Evolutionary conservation across 2,888 invertebrate genomes (phyloP), one percentile per base, ranked within the genome.

Genomic region (Calameuta pallipes): DNA sequence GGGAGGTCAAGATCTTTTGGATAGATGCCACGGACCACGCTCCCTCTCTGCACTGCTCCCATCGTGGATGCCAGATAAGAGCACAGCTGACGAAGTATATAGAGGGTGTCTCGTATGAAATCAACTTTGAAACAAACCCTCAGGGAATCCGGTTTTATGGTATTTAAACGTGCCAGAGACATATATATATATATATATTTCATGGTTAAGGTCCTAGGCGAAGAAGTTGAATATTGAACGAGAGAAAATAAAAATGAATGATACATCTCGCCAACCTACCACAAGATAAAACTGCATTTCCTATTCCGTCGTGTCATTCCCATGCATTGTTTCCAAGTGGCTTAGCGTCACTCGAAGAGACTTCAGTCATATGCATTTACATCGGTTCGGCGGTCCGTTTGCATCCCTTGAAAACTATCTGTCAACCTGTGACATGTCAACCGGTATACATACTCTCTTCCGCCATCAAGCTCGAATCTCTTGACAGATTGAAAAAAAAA

Each of bases 1-100:
- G 85, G 78, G 85, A 84, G 88, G 88, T 87, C 88, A 86, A 85
- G 88, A 85, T 86, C 84, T 84, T 70, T 82, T 83, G 85, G 85
- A 87, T 84, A 81, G 81, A 82, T 86, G 87, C 86, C 86, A 87
- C 83, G 81, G 23, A 56, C 56, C 56, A 56, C 56, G 56, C 56
- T 56, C 56, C 82, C 77, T 80, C 77, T 11, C 23, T 74, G 36
- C 13, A 74, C n/a, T 34, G 30, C 13, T 35, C 36, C 36, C 35
- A 71, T 34, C 33, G 4, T 30, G 75, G 75, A 78, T 71, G 56
- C 74, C 31, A 35, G 78, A 78, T 78, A 75, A 77, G 23, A 56
- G 56, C 56, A 56, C 56, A 56, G 56, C 56, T 56, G 56, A 56
- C 9, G 2, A 56, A 56, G 56, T 56, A 56, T 56, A 56, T 56